Base-by-base conservation (phyloP, 2,888 invertebrate genomes). In the Acrocyrtus sp. region DNA sequence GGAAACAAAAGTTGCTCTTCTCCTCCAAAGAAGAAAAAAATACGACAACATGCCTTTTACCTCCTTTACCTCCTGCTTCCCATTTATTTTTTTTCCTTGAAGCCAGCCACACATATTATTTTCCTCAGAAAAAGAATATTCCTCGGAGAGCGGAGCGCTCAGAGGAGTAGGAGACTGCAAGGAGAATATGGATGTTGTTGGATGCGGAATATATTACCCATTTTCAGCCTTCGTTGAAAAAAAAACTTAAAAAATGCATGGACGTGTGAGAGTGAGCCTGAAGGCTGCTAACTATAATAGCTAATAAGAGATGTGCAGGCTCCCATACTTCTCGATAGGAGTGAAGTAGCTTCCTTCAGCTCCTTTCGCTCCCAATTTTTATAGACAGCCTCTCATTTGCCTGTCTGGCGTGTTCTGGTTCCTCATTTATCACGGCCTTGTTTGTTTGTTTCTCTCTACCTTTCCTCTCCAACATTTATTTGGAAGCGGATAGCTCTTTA, bases 1-100 rank as follows among this genome's bases (percentile, higher is more conserved):
- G 67, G 58, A 67, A 67, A 67, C 67, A 58, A 67, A 67, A 39
- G 50, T 50, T 50, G 48, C 21, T 12, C 39, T 8, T 17, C n/a
- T 19, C 15, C 34, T 19, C 17, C 19, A 22, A 56, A 22, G 39
- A 43, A 21, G 24, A n/a, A 24, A 22, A n/a, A 5, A 53, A n/a
- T n/a, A n/a, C n/a, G n/a, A n/a, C n/a, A n/a, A n/a, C n/a, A n/a
- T n/a, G n/a, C n/a, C n/a, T n/a, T n/a, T n/a, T n/a, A n/a, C n/a
- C 22, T 12, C 10, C 8, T 2, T 21, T 53, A 27, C 1, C 17
- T 4, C 29, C 34, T 29, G 27, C 39, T 41, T 26, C 43, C 56
- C 26, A 15, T 56, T 41, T 56, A 12, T 22, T 1, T 2, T 41
- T 56, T 22, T 22, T 6, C 41, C n/a, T 56, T 41, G n/a, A 8